Base-by-base conservation (phyloP, 1,140 invertebrate species). In the Drosophila ironensis region DNA sequence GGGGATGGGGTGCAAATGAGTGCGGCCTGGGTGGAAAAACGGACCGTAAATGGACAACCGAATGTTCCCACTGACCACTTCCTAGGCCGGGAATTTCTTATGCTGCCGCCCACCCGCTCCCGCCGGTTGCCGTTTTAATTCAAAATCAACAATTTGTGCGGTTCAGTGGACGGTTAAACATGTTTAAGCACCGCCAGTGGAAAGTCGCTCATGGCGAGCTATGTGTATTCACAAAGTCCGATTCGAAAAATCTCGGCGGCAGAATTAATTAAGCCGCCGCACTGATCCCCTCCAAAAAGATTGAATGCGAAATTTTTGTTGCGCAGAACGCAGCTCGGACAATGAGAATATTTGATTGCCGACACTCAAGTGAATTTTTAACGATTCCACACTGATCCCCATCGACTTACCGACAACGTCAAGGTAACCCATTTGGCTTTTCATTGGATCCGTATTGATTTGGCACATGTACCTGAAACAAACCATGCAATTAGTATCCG, bases 361-460 rank as follows among this genome's bases (percentile, higher is more conserved):
- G n/a, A n/a, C n/a, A n/a, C n/a, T n/a, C n/a, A n/a, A n/a, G 25
- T 27, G 20, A 44, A 27, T 4, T 2, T 33, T 9, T 24, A 33
- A 12, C 28, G 17, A 4, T 24, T 35, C 4, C 17, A 35, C 19
- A 12, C 24, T 40, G 22, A 35, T 35, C 42, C 50, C 22, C 40
- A 19, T n/a, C 27, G 38, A 92, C 94, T 94, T 90, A 97, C 96
- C 96, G 11, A 97, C 95, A 69, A 97, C 95, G 88, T 97, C 94
- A 33, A 97, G 91, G 90, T 95, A 97, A 19, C 96, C 96, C 30
- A 96, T 95, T 91, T 95, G 95, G 89, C 94, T 96, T 88, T 95
- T 96, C 95, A 97, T 96, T 9, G 95, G 94, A 81, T 95, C 94
- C 20, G 96, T 96, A 90, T 97, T 97, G 66, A 97, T 94, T 91